phyloP scores from a whole-genome alignment of 35 echinoderm and acorn worm genomes.

The Ophioderma brevispina region DNA sequence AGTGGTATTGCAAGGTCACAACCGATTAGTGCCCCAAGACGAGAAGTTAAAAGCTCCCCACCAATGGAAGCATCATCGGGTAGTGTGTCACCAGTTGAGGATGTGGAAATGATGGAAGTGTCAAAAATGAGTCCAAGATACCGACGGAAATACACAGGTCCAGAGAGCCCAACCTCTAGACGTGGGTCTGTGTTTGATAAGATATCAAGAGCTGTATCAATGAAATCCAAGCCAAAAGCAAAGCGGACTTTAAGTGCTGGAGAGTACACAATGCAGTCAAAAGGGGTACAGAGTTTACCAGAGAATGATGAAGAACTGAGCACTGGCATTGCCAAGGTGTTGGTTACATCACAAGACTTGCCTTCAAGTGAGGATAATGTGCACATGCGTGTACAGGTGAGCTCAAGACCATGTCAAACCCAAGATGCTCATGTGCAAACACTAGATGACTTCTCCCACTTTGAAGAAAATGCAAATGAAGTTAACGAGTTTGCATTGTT shows the following conservation, averaged over 20 bases:
- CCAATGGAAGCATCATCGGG: neutral
- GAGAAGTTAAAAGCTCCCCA: conserved; percentile 14
- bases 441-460: neutral
- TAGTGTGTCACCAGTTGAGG: conserved; percentile 1
- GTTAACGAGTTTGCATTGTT: neutral
- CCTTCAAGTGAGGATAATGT: neutral
- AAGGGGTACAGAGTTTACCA: neutral
- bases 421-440: neutral
- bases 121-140: conserved; percentile 5
- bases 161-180: conserved; percentile 26
- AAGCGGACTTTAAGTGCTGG: conserved; percentile 35
- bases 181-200: conserved; percentile 55
- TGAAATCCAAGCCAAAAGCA: conserved; percentile 47
- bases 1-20: neutral
- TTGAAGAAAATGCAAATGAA: neutral
- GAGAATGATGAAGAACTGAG: neutral
- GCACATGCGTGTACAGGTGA: neutral
- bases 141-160: neutral
- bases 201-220: conserved; percentile 44
- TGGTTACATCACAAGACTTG: neutral
- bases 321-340: neutral
- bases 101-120: conserved; percentile 51
- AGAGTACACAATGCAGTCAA: neutral
- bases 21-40: neutral
- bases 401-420: neutral